Base-by-base conservation (phyloP, 1,140 invertebrate species). In the Mamestra configurata region DNA sequence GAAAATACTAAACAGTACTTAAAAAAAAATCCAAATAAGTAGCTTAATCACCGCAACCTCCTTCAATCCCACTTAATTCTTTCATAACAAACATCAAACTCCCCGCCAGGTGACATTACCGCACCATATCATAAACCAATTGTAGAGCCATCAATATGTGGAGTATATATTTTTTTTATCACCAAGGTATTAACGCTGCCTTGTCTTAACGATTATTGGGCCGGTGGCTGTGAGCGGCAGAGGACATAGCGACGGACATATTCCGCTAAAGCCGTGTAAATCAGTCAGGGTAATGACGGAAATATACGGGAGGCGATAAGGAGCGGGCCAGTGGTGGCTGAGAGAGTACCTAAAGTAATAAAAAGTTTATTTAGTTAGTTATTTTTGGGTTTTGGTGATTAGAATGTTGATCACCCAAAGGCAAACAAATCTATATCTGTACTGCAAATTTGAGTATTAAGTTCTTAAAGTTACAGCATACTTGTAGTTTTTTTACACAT, bases 121-220 rank as follows among this genome's bases (percentile, higher is more conserved):
- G 13, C 3, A 31, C 35, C 55, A 46, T 37, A 73, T 59, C 71
- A 68, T 77, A 83, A 83, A 83, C 57, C 72, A 81, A 81, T 84
- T 80, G 80, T 79, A 81, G 73, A 53, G 43, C 40, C 43, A 82
- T 82, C 66, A 78, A 82, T 68, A 79, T 51, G 61, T 22, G 37
- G 68, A 66, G 76, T 71, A 55, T 59, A 75, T 43, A 46, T 77
- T 80, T 77, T 82, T 75, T 76, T 79, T 71, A 61, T 78, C 59
- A 57, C 61, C 79, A 82, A 80, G 71, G 76, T 79, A 86, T 79
- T 83, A 85, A 86, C 80, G 79, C 83, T 31, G 81, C 46, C 85
- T 84, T 86, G 84, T 82, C 84, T 89, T 88, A 87, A 89, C 88
- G 86, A 88, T 88, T 89, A 90, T 90, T 85, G 86, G 71, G 64